Conservation (phyloP, 1,140 invertebrate genomes). For the Asobara japonica region DNA sequence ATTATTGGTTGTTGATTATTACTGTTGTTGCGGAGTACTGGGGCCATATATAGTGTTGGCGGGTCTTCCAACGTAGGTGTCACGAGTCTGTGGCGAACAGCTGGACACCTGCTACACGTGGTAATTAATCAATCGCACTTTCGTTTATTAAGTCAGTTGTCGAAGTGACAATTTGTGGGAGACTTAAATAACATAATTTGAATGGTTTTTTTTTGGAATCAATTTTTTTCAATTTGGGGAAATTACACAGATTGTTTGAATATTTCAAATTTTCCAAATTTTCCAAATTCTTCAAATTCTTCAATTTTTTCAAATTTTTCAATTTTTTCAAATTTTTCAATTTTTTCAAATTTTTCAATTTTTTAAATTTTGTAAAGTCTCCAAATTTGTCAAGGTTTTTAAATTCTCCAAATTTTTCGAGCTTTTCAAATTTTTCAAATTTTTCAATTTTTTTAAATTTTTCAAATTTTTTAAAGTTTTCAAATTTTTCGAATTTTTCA, state of each 20-base stretch:
- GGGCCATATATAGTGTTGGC: conserved; percentile 53
- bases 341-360: too few relatives aligned
- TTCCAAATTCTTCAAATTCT: too few relatives aligned
- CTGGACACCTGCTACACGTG: conserved; percentile 22
- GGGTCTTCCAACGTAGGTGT: conserved; percentile 29
- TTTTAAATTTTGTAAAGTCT: too few relatives aligned
- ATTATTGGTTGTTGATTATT: too few relatives aligned
- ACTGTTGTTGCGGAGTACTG: conserved; percentile 18
- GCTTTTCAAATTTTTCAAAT: background rate
- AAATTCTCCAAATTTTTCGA: background rate
- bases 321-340: background rate
- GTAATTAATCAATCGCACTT: background rate
- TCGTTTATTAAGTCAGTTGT: too few relatives aligned
- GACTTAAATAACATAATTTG: too few relatives aligned
- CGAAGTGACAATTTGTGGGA: too few relatives aligned
- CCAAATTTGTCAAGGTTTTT: background rate
- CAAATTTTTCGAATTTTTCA: background rate
- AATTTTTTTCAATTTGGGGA: background rate
- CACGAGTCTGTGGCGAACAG: conserved; percentile 14
- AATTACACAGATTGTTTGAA: background rate
- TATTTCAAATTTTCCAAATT: too few relatives aligned
- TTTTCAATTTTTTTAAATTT: too few relatives aligned
- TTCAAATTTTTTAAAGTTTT: too few relatives aligned
- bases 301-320: background rate
- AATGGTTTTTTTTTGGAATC: background rate